Evolutionary conservation across 2,888 invertebrate species (phyloP).

Genomic region (Melipona bicolor): DNA sequence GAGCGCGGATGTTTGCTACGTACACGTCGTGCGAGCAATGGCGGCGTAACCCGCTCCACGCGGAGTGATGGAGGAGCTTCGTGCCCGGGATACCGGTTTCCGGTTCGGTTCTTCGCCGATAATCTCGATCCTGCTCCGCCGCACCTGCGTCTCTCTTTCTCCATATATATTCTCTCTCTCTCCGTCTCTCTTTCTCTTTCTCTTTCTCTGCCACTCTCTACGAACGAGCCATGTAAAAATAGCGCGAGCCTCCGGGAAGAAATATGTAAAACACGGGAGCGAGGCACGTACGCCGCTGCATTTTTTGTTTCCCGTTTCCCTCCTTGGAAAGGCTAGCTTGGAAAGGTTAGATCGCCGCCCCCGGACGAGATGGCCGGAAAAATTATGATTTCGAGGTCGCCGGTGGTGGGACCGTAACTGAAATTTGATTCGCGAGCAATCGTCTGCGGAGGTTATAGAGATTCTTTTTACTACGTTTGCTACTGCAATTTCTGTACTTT

Average conservation of each 20-base stretch:
- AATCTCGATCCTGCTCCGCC: constrained; percentile 76
- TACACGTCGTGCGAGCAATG: constrained; percentile 73
- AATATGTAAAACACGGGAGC: constrained; percentile 62
- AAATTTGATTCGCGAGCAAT: constrained; percentile 25
- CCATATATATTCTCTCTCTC: not conserved
- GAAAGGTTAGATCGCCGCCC: not conserved
- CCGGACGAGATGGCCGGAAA: constrained; percentile 31
- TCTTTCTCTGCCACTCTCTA: constrained; percentile 2
- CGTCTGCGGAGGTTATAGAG: not conserved
- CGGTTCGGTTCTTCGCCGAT: constrained; percentile 78
- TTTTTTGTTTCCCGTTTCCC: constrained; percentile 30
- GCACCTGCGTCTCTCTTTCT: constrained; percentile 63
- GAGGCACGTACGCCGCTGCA: constrained; percentile 42
- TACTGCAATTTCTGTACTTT: not conserved
- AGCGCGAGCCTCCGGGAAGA: constrained; percentile 51
- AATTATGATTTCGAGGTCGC: constrained; percentile 34
- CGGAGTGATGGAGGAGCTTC: constrained; percentile 79
- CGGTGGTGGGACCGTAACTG: not conserved
- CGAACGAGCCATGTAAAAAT: constrained; percentile 41
- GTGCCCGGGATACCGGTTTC: constrained; percentile 78
- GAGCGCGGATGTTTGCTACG: constrained; percentile 76
- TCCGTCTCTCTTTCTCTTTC: not conserved
- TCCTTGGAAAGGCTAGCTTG: not conserved
- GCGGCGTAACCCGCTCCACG: constrained; percentile 68
- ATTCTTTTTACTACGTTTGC: not conserved